Conservation (phyloP, 2,113 vertebrate genomes). For the Seriola rivoliana region DNA sequence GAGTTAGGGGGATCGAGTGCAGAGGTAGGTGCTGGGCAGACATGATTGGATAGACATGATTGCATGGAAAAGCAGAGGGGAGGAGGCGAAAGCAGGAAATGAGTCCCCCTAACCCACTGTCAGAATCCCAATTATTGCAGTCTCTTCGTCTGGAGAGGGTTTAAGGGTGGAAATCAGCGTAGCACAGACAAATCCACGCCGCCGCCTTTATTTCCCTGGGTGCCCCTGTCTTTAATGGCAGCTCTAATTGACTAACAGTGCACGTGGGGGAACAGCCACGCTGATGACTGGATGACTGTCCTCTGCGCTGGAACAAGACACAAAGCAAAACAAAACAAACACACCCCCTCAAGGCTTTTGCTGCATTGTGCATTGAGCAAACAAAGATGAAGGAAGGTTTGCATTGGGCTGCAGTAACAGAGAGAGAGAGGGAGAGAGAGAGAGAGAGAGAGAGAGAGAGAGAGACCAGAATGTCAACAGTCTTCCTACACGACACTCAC, state of each 20-base stretch:
- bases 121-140: conserved; percentile 77
- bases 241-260: conserved; percentile 81
- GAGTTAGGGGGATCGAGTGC: conserved; percentile 57
- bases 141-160: conserved; percentile 75
- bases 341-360: conserved; percentile 62
- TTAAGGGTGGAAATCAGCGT: conserved; percentile 75
- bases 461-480: conserved; percentile 54
- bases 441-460: conserved; percentile 5
- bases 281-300: conserved; percentile 71
- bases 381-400: conserved; percentile 59
- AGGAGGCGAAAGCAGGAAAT: conserved; percentile 68
- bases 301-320: conserved; percentile 63
- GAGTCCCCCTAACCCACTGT: conserved; percentile 67
- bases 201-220: conserved; percentile 79
- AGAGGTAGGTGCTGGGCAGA: conserved; percentile 60
- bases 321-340: conserved; percentile 76
- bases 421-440: neutral
- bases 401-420: conserved; percentile 39
- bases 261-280: conserved; percentile 58
- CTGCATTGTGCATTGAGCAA: conserved; percentile 69
- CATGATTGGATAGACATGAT: conserved; percentile 69
- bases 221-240: conserved; percentile 77
- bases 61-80: conserved; percentile 56
- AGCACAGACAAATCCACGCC: conserved; percentile 59
- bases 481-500: conserved; percentile 43